Conservation (phyloP, 1,140 invertebrate species). For the Rhynchophorus ferrugineus region DNA sequence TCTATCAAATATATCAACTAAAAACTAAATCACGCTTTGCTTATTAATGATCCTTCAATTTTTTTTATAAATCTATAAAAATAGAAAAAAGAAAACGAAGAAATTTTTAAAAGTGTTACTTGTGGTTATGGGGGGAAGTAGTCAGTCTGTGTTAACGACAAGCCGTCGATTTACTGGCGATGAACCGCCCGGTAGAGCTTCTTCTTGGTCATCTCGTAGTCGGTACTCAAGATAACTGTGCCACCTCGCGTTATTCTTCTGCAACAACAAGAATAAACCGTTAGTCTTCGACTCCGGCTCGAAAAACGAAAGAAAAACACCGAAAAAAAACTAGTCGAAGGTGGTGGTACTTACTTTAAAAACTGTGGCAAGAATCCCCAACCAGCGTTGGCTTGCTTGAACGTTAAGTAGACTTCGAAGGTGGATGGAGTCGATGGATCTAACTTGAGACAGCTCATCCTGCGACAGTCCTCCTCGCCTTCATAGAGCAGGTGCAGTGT, state of each 20-base stretch:
- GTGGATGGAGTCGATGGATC: slow-evolving; percentile 79
- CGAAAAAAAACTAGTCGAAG: neutral
- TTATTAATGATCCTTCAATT: slow-evolving; percentile 1
- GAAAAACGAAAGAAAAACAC: slow-evolving; percentile 14
- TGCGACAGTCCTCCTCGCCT: slow-evolving; percentile 46
- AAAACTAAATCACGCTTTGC: neutral
- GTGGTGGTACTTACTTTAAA: slow-evolving; percentile 33
- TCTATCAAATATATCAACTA: neutral
- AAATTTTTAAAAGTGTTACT: slow-evolving; percentile 6
- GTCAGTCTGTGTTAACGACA: slow-evolving; percentile 22
- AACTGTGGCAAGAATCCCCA: slow-evolving; percentile 80
- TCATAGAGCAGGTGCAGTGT: slow-evolving; percentile 73
- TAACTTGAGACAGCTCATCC: slow-evolving; percentile 63
- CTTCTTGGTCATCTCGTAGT: slow-evolving; percentile 35
- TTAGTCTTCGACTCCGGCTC: slow-evolving; percentile 16
- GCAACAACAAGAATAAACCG: slow-evolving; percentile 18
- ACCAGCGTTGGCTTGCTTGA: slow-evolving; percentile 71
- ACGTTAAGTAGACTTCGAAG: slow-evolving; percentile 76
- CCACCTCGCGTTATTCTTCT: slow-evolving; percentile 38
- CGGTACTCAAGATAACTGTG: slow-evolving; percentile 37
- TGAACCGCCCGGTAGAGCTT: slow-evolving; percentile 27
- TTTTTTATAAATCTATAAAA: slow-evolving; percentile 1
- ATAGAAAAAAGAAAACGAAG: slow-evolving; percentile 7
- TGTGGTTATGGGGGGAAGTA: slow-evolving; percentile 28
- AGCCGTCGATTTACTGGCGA: neutral